phyloP scores from a whole-genome alignment of 2,888 invertebrate species.

The Odontothrips loti region DNA sequence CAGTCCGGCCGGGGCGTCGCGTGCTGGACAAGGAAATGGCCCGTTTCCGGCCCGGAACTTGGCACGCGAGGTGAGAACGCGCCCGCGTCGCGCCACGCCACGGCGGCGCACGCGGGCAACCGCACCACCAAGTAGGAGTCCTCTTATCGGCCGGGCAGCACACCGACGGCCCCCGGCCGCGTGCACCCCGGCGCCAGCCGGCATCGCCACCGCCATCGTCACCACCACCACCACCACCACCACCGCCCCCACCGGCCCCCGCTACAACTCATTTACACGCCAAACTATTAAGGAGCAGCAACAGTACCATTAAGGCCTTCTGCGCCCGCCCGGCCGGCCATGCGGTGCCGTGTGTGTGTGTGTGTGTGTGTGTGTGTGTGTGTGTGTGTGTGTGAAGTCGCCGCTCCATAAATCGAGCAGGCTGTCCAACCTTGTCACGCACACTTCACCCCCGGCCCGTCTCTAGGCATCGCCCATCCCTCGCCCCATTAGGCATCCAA shows the following conservation, averaged over 20 bases:
- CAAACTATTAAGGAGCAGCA: conserved; percentile 19
- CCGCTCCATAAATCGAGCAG: background rate
- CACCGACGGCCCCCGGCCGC: background rate
- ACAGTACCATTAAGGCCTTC: conserved; percentile 16
- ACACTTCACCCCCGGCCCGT: background rate
- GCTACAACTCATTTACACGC: conserved; percentile 20
- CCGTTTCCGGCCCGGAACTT: conserved; percentile 18
- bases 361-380: background rate
- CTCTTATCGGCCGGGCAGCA: background rate
- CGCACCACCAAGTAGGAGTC: too few relatives aligned
- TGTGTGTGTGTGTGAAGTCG: background rate
- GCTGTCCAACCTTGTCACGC: background rate
- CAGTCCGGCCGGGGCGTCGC: too few relatives aligned
- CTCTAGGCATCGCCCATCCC: conserved; percentile 2
- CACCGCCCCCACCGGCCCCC: background rate
- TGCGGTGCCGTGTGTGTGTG: background rate
- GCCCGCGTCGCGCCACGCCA: background rate
- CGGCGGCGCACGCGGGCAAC: background rate
- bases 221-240: background rate
- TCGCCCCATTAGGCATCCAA: background rate
- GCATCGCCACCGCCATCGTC: background rate
- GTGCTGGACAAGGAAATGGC: conserved; percentile 12
- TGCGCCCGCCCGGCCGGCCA: background rate
- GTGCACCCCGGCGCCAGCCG: background rate
- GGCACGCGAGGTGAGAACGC: conserved; percentile 23